phyloP scores from a whole-genome alignment of 1,140 invertebrate genomes.

The Procambarus clarkii region DNA sequence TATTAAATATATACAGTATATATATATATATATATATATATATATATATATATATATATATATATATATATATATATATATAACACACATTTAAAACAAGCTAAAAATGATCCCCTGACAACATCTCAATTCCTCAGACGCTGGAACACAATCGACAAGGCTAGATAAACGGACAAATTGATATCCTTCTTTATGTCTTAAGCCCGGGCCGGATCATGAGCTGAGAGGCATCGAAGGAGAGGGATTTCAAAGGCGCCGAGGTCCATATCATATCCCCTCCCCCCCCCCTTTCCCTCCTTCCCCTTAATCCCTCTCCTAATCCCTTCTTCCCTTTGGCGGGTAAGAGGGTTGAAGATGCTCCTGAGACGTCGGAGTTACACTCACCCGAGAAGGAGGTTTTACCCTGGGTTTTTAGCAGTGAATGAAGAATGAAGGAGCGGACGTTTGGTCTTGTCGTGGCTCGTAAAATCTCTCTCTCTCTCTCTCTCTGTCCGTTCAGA shows the following conservation, averaged over 20 bases:
- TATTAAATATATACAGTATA: slow-evolving; percentile 18
- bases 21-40: slow-evolving; percentile 17
- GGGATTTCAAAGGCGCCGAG: background rate
- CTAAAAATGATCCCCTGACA: no score
- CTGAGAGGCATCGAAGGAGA: background rate
- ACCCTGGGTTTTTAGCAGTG: background rate
- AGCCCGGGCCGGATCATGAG: no score
- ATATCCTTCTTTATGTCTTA: background rate
- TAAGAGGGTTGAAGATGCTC: background rate
- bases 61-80: no score
- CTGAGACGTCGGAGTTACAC: background rate
- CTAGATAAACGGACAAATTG: background rate
- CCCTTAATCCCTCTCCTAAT: background rate
- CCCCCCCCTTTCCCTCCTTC: background rate
- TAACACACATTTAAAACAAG: no score
- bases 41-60: background rate
- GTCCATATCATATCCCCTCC: background rate
- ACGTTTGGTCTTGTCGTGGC: no score
- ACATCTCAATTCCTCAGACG: no score
- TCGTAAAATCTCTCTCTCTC: no score
- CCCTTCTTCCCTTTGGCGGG: background rate
- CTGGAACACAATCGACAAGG: background rate
- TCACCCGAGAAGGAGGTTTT: background rate
- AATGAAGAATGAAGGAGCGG: background rate
- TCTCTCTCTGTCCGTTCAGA: no score